phyloP scores from a whole-genome alignment of 2,113 vertebrate genomes.

The Procavia capensis region DNA sequence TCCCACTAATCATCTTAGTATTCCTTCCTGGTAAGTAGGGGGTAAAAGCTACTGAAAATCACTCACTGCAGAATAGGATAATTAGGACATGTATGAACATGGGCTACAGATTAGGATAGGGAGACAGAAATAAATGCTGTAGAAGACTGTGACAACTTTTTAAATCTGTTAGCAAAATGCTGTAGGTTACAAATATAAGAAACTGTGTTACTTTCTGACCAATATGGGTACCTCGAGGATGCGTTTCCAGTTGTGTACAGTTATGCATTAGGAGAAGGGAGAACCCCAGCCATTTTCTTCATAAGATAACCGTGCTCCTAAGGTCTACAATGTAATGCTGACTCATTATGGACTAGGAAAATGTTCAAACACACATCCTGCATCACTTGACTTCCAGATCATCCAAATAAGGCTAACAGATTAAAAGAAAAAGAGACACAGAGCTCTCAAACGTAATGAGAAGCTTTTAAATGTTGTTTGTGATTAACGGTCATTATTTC shows the following conservation, averaged over 20 bases:
- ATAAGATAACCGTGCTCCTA: not conserved
- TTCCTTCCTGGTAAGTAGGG: not conserved
- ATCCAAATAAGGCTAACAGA: not conserved
- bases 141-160: not conserved
- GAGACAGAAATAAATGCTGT: conserved; percentile 3
- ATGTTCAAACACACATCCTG: not conserved
- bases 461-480: not conserved
- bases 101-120: not conserved
- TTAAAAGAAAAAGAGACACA: not conserved
- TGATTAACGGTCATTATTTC: not conserved
- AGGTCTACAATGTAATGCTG: not conserved
- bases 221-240: too few species aligned
- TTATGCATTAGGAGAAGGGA: not conserved
- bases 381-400: not conserved
- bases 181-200: not conserved
- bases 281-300: not conserved
- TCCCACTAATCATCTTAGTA: not conserved
- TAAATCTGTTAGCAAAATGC: not conserved
- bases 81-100: not conserved
- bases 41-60: conserved; percentile 15
- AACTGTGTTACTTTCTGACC: not conserved
- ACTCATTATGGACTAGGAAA: not conserved
- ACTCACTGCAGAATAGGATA: not conserved
- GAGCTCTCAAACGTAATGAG: not conserved
- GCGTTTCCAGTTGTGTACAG: not conserved